Base-by-base conservation (phyloP, 2,797 vertebrate species). In the Cyprinella venusta region DNA sequence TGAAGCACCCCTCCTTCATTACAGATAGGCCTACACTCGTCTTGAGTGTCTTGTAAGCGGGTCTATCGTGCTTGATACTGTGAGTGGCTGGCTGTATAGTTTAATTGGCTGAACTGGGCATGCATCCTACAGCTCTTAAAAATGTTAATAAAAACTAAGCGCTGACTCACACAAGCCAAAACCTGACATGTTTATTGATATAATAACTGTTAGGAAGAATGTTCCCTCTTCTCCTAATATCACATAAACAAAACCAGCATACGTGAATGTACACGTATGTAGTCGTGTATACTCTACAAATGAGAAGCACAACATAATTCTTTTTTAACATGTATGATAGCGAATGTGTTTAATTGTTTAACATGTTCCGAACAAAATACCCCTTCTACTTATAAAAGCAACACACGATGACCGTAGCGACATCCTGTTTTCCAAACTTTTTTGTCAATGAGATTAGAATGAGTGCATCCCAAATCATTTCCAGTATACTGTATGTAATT, bases 101-200 rank as follows among this genome's bases (percentile, higher is more conserved):
- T 92, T 84, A 88, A 91, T 82, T 87, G 83, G 61, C 81, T n/a
- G 59, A 38, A 76, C 68, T 84, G 80, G 75, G 84, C 78, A 86
- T 87, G 79, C 84, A 88, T 89, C 69, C 85, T 86, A 24, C 68
- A 86, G 54, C 71, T 83, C 86, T 89, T 88, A 86, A 91, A 64
- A 79, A 79, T 69, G 86, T 84, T 86, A 80, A 86, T 88, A 89
- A 76, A 48, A 89, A 76, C 75, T 69, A 81, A 78, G 61, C 63
- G 52, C 65, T 75, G 74, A 79, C 52, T 79, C 38, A 21, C 38
- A 45, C 59, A 82, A 80, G 61, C 59, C 69, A 74, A 77, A 54
- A 54, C 38, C 50, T 71, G 54, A 45, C 38, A 79, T 76, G 72
- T 86, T 86, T 88, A 89, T 76, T 80, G 81, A 86, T 82, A 61